phyloP scores from a whole-genome alignment of 2,888 invertebrate species.

The Elgonia sp. region DNA sequence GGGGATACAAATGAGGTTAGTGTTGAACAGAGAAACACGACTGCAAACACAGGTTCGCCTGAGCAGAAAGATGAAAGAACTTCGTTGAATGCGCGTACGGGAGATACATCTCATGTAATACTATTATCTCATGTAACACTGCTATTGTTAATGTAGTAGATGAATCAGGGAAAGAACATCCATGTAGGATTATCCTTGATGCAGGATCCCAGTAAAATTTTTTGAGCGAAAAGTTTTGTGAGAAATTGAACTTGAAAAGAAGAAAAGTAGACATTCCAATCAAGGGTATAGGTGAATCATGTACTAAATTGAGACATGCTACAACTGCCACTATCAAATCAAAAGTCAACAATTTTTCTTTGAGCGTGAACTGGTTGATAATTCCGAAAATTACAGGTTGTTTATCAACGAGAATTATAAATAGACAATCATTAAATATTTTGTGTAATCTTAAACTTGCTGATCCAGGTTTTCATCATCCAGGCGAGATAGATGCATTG shows the following conservation, averaged over 20 bases:
- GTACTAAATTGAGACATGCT: slow-evolving; percentile 43
- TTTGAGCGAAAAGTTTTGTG: slow-evolving; percentile 58
- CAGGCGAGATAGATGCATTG: slow-evolving; percentile 39
- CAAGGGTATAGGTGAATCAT: slow-evolving; percentile 58
- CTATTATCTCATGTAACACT: too few species aligned
- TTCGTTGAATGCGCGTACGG: background rate
- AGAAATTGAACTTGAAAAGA: slow-evolving; percentile 44
- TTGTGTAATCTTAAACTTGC: slow-evolving; percentile 62
- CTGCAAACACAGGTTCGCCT: background rate
- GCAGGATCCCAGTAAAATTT: slow-evolving; percentile 72
- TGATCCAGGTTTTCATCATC: slow-evolving; percentile 34
- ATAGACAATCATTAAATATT: slow-evolving; percentile 40
- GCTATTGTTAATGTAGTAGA: slow-evolving; percentile 50
- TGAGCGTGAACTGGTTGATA: slow-evolving; percentile 49
- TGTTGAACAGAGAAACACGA: background rate
- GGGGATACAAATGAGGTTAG: background rate
- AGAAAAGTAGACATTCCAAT: slow-evolving; percentile 34
- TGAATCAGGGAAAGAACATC: slow-evolving; percentile 19
- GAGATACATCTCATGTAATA: slow-evolving; percentile 41
- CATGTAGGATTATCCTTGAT: slow-evolving; percentile 65
- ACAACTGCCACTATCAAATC: slow-evolving; percentile 52
- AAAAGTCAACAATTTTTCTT: slow-evolving; percentile 26
- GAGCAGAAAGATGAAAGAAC: background rate
- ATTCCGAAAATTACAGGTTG: slow-evolving; percentile 62
- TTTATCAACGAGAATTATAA: slow-evolving; percentile 53